Percentiles rank a stretch among this genome's conserved stretches.
phyloP scores from a whole-genome alignment of 2,888 invertebrate species.

The Atrina japonica region DNA sequence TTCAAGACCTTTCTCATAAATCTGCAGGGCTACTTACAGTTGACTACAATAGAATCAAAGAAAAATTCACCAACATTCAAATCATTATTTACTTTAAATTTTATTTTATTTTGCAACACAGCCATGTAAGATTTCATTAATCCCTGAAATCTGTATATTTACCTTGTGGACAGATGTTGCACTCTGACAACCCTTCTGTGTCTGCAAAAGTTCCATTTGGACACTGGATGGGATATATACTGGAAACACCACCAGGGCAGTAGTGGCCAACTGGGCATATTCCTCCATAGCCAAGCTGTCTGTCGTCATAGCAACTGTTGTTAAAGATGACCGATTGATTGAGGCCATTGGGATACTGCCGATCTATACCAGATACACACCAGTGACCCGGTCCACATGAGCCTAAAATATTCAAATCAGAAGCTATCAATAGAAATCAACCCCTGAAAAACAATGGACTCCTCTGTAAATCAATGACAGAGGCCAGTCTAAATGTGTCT shows the following conservation, averaged over 20 bases:
- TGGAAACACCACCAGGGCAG: slow-evolving; percentile 71
- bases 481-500: too few species aligned
- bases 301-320: slow-evolving; percentile 71
- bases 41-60: too few species aligned
- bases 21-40: too few species aligned
- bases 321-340: slow-evolving; percentile 66
- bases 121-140: too few species aligned
- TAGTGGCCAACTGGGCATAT: slow-evolving; percentile 74
- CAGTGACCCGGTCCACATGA: slow-evolving; percentile 75
- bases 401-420: slow-evolving; percentile 54
- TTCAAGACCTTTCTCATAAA: too few species aligned
- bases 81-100: too few species aligned
- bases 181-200: slow-evolving; percentile 65
- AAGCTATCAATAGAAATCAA: too few species aligned
- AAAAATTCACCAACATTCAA: too few species aligned
- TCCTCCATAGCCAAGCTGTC: slow-evolving; percentile 71
- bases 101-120: too few species aligned
- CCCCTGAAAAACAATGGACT: too few species aligned
- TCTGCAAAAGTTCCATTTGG: slow-evolving; percentile 76
- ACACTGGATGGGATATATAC: slow-evolving; percentile 70
- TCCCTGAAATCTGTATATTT: slow-evolving; percentile 45
- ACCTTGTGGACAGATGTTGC: slow-evolving; percentile 75
- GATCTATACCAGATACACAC: slow-evolving; percentile 75
- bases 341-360: slow-evolving; percentile 67
- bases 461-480: too few species aligned